Conservation (phyloP, 1,140 invertebrate species). For the Conopomorpha cramerella region DNA sequence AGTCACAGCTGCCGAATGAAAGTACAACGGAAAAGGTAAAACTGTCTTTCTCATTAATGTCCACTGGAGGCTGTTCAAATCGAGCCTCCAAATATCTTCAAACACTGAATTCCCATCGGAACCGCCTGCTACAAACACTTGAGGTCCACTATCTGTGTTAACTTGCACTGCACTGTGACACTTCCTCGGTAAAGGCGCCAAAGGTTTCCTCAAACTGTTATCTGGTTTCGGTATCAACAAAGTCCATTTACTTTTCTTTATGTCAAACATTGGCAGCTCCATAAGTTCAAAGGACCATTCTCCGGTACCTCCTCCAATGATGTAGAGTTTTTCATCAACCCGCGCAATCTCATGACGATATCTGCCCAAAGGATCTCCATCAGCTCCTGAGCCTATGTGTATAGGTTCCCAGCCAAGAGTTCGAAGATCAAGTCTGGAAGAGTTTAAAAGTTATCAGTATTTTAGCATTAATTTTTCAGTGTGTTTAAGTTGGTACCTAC, state of each 20-base stretch:
- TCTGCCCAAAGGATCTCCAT: slow-evolving; percentile 71
- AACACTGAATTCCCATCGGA: slow-evolving; percentile 68
- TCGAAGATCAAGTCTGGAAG: slow-evolving; percentile 68
- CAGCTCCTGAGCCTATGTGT: slow-evolving; percentile 66
- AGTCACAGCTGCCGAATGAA: slow-evolving; percentile 81
- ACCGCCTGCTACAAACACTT: slow-evolving; percentile 80
- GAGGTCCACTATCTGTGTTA: slow-evolving; percentile 40
- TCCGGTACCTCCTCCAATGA: slow-evolving; percentile 83
- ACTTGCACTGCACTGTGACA: slow-evolving; percentile 83
- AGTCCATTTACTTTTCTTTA: slow-evolving; percentile 70
- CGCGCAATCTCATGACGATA: slow-evolving; percentile 84
- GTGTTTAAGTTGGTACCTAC: too few species aligned
- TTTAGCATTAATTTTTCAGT: too few species aligned
- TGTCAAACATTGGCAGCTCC: slow-evolving; percentile 78
- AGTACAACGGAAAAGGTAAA: slow-evolving; percentile 77
- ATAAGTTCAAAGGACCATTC: slow-evolving; percentile 71
- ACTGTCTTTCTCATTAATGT: slow-evolving; percentile 65
- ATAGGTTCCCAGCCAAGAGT: slow-evolving; percentile 73
- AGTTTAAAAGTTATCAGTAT: too few species aligned
- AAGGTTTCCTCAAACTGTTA: slow-evolving; percentile 26
- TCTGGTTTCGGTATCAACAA: slow-evolving; percentile 66
- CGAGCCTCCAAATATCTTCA: slow-evolving; percentile 80
- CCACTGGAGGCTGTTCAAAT: slow-evolving; percentile 76
- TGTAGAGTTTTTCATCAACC: slow-evolving; percentile 73
- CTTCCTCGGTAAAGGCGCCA: slow-evolving; percentile 67